phyloP scores from a whole-genome alignment of 2,113 vertebrate species.

The Pontoporia blainvillei region DNA sequence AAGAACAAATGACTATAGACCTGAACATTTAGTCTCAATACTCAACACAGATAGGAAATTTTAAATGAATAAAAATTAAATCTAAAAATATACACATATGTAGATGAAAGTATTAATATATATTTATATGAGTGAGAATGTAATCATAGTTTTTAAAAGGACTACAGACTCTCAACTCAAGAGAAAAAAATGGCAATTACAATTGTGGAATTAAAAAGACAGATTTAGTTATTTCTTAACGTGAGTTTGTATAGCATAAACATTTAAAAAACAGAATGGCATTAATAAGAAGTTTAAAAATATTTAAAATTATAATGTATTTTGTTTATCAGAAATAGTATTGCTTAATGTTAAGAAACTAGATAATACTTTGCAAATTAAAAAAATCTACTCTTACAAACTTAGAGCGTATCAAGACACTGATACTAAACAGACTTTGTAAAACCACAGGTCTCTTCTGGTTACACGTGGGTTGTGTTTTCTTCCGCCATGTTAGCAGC shows the following conservation, averaged over 20 bases:
- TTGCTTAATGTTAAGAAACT: neutral
- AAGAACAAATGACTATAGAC: neutral
- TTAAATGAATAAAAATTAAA: neutral
- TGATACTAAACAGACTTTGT: neutral
- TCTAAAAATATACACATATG: neutral
- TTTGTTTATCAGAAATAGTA: neutral
- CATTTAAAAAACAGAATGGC: neutral
- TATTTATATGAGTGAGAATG: neutral
- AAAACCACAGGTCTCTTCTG: neutral
- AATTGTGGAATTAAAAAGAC: neutral
- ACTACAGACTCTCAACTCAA: neutral
- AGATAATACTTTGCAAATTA: neutral
- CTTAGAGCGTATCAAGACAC: neutral
- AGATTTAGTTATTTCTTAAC: neutral
- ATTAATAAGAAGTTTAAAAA: neutral
- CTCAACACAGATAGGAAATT: neutral
- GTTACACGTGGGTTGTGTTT: neutral
- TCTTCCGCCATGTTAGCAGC: accelerated
- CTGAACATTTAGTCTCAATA: neutral
- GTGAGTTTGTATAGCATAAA: neutral
- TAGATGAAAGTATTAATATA: neutral
- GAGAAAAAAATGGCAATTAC: neutral
- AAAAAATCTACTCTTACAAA: neutral
- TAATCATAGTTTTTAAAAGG: neutral
- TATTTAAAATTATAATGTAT: neutral